These are phyloP conservation scores for Macrobrachium nipponense DNA, from an alignment of 1,140 invertebrate genomes.

Conservation along the genomic window DNA sequence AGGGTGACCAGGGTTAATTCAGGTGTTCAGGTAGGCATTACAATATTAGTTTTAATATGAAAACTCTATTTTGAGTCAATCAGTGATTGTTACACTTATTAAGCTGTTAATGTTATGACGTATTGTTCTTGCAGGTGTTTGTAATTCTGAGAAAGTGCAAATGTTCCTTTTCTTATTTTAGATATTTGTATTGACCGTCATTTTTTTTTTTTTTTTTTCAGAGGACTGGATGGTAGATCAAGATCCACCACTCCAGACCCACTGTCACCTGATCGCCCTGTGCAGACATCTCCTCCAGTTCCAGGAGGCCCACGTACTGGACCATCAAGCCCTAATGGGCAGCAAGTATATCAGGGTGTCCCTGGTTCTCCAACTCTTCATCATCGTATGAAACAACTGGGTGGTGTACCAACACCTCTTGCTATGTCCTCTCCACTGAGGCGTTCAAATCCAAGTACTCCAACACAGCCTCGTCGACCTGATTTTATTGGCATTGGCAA, in stretches of 20 bases:
- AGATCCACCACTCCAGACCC: conserved; percentile 80
- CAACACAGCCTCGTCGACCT: conserved; percentile 84
- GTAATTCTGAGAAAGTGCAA: too few relatives aligned
- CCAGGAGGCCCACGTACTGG: conserved; percentile 68
- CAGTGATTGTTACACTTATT: too few relatives aligned
- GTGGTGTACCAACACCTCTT: conserved; percentile 84
- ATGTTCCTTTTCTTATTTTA: too few relatives aligned
- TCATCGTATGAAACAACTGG: conserved; percentile 87
- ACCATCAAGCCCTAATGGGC: conserved; percentile 42
- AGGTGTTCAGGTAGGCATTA: too few relatives aligned
- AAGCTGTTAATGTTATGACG: too few relatives aligned
- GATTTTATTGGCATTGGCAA: conserved; percentile 83
- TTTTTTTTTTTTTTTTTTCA: conserved; percentile 57
- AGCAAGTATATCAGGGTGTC: conserved; percentile 40
- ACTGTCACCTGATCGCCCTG: conserved; percentile 72
- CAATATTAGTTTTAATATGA: too few relatives aligned
- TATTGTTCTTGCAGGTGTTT: too few relatives aligned
- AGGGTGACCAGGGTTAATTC: too few relatives aligned
- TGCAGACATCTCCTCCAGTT: conserved; percentile 68
- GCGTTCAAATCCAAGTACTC: conserved; percentile 90
- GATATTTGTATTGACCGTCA: background rate
- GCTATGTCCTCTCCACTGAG: conserved; percentile 78
- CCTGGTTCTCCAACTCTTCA: conserved; percentile 80
- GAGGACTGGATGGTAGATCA: conserved; percentile 68
- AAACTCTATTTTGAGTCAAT: too few relatives aligned